Conservation (phyloP, 2,888 invertebrate species). For the Napeogenes inachia region DNA sequence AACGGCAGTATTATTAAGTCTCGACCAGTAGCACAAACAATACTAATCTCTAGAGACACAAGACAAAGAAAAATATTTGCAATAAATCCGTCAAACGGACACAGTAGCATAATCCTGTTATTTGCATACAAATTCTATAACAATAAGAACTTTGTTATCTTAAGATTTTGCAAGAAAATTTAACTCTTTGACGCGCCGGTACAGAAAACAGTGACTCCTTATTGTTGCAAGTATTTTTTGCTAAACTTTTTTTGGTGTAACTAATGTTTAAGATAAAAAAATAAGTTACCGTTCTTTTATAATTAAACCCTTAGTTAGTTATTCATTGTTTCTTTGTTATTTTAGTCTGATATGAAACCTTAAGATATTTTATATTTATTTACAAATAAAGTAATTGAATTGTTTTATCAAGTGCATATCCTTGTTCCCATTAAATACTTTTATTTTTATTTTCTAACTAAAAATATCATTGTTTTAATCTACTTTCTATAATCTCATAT, state of each 20-base stretch:
- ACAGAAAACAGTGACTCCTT: slow-evolving; percentile 39
- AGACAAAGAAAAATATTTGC: slow-evolving; percentile 41
- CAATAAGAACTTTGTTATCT: slow-evolving; percentile 55
- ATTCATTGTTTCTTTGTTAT: background rate
- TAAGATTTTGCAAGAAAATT: slow-evolving; percentile 50
- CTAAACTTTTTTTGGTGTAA: slow-evolving; percentile 12
- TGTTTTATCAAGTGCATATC: too few species aligned
- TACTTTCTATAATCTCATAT: too few species aligned
- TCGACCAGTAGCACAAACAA: slow-evolving; percentile 41
- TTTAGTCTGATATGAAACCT: too few species aligned
- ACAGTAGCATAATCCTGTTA: slow-evolving; percentile 74
- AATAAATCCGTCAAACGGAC: slow-evolving; percentile 53
- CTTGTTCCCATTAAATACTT: too few species aligned
- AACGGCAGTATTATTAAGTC: background rate
- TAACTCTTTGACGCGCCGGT: slow-evolving; percentile 61
- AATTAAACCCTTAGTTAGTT: background rate
- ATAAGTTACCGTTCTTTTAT: background rate
- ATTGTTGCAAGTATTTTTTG: slow-evolving; percentile 26
- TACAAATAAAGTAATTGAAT: too few species aligned
- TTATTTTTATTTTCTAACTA: too few species aligned
- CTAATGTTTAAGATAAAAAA: background rate
- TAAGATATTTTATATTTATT: too few species aligned
- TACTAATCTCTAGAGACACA: slow-evolving; percentile 45
- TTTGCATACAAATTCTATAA: slow-evolving; percentile 69
- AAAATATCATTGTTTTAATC: too few species aligned